These are phyloP conservation scores for Drosophila micromelanica DNA, from an alignment of 1,140 invertebrate genomes.

Conservation along the genomic window DNA sequence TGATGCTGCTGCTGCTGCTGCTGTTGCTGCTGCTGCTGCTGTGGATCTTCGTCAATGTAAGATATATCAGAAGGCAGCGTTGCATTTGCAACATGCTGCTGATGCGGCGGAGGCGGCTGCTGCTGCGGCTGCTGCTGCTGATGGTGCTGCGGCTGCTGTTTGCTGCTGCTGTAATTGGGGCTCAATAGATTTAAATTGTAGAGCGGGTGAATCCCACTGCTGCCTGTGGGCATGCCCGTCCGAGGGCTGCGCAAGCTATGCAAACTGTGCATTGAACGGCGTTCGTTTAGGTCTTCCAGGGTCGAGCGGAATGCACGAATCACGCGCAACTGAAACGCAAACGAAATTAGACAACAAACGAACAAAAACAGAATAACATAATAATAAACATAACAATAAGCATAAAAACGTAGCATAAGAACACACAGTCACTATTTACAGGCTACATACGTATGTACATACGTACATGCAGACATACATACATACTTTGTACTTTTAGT, in stretches of 20 bases:
- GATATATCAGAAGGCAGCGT: conserved; percentile 91
- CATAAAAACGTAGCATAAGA: conserved; percentile 36
- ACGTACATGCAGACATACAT: not conserved
- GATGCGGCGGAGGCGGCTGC: conserved; percentile 37
- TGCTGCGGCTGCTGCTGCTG: conserved; percentile 17
- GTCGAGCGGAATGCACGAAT: conserved; percentile 99
- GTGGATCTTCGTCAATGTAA: conserved; percentile 95
- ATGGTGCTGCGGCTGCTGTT: conserved; percentile 47
- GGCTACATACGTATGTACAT: conserved; percentile 7
- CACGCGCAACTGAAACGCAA: conserved; percentile 99
- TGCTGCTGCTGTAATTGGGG: conserved; percentile 66
- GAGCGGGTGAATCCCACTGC: conserved; percentile 48
- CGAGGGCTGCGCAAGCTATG: conserved; percentile 97
- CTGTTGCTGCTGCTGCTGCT: conserved; percentile 64
- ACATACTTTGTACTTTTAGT: too few relatives aligned
- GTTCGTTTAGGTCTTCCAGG: conserved; percentile 99
- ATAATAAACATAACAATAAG: conserved; percentile 56
- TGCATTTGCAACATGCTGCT: conserved; percentile 39
- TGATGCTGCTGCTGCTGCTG: conserved; percentile 54
- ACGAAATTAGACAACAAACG: conserved; percentile 86
- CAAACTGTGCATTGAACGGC: conserved; percentile 98
- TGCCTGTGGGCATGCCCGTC: conserved; percentile 45
- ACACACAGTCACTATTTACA: conserved; percentile 24
- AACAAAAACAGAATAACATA: conserved; percentile 70
- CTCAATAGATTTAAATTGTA: conserved; percentile 79